phyloP scores from a whole-genome alignment of 64 coral and sea anemone species.

The Dendrophyllia cribrosa region DNA sequence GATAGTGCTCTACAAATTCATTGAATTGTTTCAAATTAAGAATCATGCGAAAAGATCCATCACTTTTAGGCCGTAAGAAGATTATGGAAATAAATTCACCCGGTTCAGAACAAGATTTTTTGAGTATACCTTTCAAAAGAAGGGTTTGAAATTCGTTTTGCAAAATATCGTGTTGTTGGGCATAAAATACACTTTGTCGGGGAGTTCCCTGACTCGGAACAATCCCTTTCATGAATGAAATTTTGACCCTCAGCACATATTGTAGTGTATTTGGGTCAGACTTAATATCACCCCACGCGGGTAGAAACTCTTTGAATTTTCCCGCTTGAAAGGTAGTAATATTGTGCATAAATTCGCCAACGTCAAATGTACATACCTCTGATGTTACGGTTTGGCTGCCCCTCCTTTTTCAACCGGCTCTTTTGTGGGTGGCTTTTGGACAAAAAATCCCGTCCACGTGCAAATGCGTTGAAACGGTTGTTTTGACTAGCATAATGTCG shows the following conservation, averaged over 20 bases:
- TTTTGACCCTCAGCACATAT: constrained; percentile 51
- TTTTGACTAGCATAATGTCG: constrained; percentile 23
- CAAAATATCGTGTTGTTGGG: constrained; percentile 40
- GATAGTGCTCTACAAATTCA: constrained; percentile 11
- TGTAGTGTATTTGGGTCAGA: constrained; percentile 38
- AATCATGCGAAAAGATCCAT: constrained; percentile 9
- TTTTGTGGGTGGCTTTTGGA: constrained; percentile 23
- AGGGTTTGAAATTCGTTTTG: constrained; percentile 37
- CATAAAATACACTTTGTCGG: constrained; percentile 35
- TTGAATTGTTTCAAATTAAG: constrained; percentile 34
- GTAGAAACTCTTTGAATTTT: constrained; percentile 57
- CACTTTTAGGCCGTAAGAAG: constrained; percentile 6
- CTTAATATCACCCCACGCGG: constrained; percentile 68
- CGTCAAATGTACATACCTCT: constrained; percentile 50
- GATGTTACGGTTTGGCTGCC: constrained; percentile 49
- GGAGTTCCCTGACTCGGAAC: constrained; percentile 6
- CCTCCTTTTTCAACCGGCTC: constrained; percentile 4
- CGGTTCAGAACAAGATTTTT: constrained; percentile 14
- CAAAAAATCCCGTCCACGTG: constrained; percentile 29
- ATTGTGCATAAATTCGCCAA: constrained; percentile 48
- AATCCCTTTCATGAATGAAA: constrained; percentile 39
- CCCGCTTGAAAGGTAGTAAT: constrained; percentile 66
- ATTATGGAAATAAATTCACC: too few species aligned
- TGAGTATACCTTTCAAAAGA: constrained; percentile 1
- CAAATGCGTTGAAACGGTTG: constrained; percentile 33